Percentiles rank a stretch among this genome's conserved stretches.
phyloP scores from a whole-genome alignment of 1,140 invertebrate genomes.

The Coenobita brevimanus region DNA sequence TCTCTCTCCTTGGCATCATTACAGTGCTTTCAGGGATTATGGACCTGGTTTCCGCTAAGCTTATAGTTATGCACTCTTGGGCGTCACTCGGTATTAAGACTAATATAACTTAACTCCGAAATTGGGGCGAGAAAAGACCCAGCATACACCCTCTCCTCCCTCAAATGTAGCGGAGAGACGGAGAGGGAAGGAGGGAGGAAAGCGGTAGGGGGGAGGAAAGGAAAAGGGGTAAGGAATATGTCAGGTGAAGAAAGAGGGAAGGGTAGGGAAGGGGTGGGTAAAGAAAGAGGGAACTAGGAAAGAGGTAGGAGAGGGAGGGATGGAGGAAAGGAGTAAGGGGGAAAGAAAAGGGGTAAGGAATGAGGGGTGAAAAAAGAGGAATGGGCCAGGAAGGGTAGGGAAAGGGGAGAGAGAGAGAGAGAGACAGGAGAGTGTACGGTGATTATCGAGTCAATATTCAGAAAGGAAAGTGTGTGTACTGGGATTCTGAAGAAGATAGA shows the following conservation, averaged over 20 bases:
- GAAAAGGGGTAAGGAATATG: background rate
- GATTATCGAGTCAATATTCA: no score
- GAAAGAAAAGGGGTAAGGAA: no score
- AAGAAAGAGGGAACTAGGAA: background rate
- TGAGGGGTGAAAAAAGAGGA: no score
- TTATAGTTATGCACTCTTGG: conserved; percentile 45
- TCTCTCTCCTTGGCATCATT: no score
- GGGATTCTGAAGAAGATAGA: background rate
- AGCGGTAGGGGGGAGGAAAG: no score
- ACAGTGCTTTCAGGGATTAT: conserved; percentile 50
- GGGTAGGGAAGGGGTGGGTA: background rate
- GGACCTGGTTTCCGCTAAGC: conserved; percentile 44
- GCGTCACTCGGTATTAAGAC: conserved; percentile 37
- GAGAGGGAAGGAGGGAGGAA: background rate
- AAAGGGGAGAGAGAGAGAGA: background rate
- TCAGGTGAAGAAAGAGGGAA: background rate
- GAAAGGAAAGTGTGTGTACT: no score
- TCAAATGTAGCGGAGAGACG: no score
- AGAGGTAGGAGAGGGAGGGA: background rate
- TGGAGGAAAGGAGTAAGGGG: no score
- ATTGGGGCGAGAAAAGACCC: conserved; percentile 19
- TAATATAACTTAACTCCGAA: conserved; percentile 44
- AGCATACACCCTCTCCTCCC: background rate
- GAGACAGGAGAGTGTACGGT: no score
- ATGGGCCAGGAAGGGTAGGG: no score